phyloP scores from a whole-genome alignment of 2,113 vertebrate genomes.

The Rhinogobius similis region DNA sequence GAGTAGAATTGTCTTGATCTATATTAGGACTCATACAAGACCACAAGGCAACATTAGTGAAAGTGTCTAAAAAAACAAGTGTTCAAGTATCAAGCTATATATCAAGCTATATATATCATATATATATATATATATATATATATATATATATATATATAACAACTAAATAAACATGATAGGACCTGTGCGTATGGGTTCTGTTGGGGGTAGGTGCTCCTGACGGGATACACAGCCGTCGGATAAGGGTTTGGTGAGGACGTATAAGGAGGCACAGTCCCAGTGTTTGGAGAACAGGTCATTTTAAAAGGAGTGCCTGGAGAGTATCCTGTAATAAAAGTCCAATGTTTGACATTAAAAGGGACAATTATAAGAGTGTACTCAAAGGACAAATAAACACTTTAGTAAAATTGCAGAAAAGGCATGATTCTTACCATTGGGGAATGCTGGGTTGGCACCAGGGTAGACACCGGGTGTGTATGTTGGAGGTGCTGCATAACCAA shows the following conservation, averaged over 20 bases:
- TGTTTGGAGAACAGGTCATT: constrained; percentile 96
- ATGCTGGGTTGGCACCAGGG: constrained; percentile 90
- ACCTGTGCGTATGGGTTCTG: constrained; percentile 98
- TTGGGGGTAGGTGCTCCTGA: constrained; percentile 95
- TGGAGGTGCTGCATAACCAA: constrained; percentile 93
- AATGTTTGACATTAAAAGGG: not conserved
- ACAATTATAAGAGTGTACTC: not conserved
- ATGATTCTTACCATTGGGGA: constrained; percentile 83
- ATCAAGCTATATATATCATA: too few species aligned
- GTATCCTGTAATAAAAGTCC: constrained; percentile 77
- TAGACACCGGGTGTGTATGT: constrained; percentile 91
- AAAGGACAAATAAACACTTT: not conserved
- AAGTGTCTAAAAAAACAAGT: too few species aligned
- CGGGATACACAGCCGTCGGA: constrained; percentile 89
- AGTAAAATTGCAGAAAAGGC: not conserved
- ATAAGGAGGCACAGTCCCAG: constrained; percentile 89
- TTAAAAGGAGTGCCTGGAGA: constrained; percentile 94
- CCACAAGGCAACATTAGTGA: too few species aligned
- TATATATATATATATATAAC: not conserved
- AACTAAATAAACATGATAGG: not conserved
- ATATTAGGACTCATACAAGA: too few species aligned
- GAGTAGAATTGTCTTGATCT: too few species aligned
- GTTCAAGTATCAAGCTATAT: too few species aligned
- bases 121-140: too few species aligned
- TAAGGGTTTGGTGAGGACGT: constrained; percentile 94